phyloP scores from a whole-genome alignment of 2,888 invertebrate genomes.

The Cynaeus angustus region DNA sequence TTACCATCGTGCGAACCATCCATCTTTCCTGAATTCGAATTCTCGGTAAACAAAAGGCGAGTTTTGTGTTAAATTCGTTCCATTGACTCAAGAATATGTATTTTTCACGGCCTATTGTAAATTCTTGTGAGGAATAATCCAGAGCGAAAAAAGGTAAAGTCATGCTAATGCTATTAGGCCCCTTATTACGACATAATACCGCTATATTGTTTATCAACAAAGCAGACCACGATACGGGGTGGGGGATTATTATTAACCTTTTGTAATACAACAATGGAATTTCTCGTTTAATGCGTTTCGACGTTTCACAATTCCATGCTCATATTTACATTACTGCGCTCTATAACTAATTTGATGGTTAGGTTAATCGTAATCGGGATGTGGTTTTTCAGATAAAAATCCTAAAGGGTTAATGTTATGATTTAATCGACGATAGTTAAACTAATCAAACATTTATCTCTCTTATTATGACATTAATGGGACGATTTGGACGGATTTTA shows the following conservation, averaged over 20 bases:
- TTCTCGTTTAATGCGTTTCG: constrained; percentile 45
- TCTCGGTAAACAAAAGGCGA: constrained; percentile 53
- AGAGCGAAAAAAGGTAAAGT: constrained; percentile 57
- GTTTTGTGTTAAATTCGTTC: constrained; percentile 50
- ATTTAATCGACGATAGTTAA: constrained; percentile 28
- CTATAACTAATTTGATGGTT: constrained; percentile 41
- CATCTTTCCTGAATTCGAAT: constrained; percentile 38
- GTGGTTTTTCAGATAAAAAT: constrained; percentile 7
- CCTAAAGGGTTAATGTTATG: constrained; percentile 31
- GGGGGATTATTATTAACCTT: constrained; percentile 42
- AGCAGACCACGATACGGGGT: constrained; percentile 20
- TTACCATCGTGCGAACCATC: constrained; percentile 20
- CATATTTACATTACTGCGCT: constrained; percentile 25
- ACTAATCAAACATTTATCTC: constrained; percentile 29
- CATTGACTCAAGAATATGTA: constrained; percentile 49
- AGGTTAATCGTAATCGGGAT: constrained; percentile 36
- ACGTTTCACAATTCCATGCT: constrained; percentile 33
- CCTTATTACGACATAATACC: constrained; percentile 50
- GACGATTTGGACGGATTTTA: constrained; percentile 31
- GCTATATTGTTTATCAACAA: constrained; percentile 48
- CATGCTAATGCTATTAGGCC: constrained; percentile 63
- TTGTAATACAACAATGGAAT: constrained; percentile 42
- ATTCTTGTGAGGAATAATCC: constrained; percentile 48
- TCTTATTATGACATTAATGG: constrained; percentile 29
- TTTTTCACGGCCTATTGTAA: constrained; percentile 55